Conservation (phyloP, 2,113 vertebrate species). For the Calidris pygmaea region DNA sequence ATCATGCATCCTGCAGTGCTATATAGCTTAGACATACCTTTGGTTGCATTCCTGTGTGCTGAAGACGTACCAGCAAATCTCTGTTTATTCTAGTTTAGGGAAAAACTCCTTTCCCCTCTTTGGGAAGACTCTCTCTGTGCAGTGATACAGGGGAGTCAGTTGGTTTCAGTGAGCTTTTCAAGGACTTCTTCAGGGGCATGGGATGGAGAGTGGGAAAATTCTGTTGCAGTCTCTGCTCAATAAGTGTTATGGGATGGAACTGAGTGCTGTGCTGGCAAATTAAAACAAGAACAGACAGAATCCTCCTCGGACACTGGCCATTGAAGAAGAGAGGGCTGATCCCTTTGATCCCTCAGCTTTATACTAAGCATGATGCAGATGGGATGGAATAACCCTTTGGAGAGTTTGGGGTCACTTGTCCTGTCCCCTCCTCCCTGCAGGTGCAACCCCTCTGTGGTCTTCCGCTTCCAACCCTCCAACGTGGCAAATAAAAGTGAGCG, state of each 20-base stretch:
- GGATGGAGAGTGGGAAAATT: background rate
- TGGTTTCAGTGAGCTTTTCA: background rate
- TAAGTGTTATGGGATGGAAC: background rate
- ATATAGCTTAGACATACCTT: fast-evolving
- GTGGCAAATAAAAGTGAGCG: background rate
- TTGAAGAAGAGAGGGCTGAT: background rate
- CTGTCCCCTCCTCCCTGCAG: background rate
- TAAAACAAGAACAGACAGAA: background rate
- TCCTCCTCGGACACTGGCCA: background rate
- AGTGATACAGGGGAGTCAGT: background rate
- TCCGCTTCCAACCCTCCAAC: background rate
- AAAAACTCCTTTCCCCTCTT: background rate
- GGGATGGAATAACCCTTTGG: background rate
- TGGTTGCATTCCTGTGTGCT: background rate
- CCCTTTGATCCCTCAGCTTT: background rate
- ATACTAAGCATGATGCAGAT: background rate
- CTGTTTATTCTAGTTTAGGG: background rate
- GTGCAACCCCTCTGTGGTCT: background rate
- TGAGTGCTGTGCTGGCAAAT: background rate
- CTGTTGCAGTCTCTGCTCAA: background rate
- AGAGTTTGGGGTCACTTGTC: background rate
- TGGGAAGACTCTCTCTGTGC: background rate
- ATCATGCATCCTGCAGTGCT: fast-evolving
- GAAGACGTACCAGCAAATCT: background rate
- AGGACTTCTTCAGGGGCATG: background rate